Evolutionary conservation across 2,888 invertebrate species (phyloP).

Genomic region (Mongoloraphidia duomilia): DNA sequence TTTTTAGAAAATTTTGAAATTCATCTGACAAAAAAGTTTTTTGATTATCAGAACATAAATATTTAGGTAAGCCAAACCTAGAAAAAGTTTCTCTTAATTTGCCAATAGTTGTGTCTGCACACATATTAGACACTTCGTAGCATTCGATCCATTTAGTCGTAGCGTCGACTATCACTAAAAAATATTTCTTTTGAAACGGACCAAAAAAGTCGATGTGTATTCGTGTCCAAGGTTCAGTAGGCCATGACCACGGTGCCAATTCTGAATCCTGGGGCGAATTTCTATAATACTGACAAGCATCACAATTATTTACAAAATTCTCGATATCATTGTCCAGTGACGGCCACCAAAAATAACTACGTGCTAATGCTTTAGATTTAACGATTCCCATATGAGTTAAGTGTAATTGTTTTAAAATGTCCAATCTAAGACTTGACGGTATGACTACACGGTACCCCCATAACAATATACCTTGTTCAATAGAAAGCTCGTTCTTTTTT

Average conservation of each 20-base stretch:
- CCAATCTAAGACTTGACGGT: too few species aligned
- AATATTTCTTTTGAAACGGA: background rate
- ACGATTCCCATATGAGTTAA: too few species aligned
- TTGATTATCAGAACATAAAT: background rate
- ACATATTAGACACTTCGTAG: background rate
- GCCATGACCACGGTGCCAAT: background rate
- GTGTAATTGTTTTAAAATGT: too few species aligned
- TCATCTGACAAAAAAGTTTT: background rate
- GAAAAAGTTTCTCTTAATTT: background rate
- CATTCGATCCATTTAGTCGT: background rate
- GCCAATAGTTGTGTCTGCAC: background rate
- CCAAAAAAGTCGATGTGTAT: background rate
- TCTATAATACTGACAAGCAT: too few species aligned
- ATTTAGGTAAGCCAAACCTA: background rate
- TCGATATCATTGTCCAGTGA: too few species aligned
- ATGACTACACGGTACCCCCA: too few species aligned
- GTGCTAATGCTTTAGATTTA: too few species aligned
- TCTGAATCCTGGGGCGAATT: too few species aligned
- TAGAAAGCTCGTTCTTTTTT: too few species aligned
- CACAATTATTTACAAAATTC: too few species aligned
- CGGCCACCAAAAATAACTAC: too few species aligned
- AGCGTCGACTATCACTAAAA: background rate
- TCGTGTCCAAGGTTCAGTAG: background rate
- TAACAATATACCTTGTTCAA: too few species aligned
- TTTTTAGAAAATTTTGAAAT: background rate